These are phyloP conservation scores for Theocolax elegans DNA, from an alignment of 1,140 invertebrate genomes.

Conservation along the genomic window DNA sequence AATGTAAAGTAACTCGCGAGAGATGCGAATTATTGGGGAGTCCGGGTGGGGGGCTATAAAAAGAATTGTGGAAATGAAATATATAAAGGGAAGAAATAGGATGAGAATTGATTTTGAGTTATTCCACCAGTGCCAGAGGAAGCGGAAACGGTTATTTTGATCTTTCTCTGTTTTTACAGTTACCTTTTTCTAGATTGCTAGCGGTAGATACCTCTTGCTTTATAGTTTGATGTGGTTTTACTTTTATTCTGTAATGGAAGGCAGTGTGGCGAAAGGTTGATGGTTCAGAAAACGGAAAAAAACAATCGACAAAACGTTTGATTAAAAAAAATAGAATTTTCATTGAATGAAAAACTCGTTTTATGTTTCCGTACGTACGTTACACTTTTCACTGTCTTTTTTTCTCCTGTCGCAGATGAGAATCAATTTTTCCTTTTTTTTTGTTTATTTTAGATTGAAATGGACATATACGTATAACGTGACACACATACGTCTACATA, in stretches of 20 bases:
- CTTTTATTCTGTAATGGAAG: constrained; percentile 11
- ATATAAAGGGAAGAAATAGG: no score
- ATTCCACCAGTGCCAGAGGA: no score
- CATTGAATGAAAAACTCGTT: constrained; percentile 10
- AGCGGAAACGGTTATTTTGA: constrained; percentile 18
- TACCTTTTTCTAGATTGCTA: constrained; percentile 3
- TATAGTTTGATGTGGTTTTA: constrained; percentile 11
- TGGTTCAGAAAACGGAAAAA: constrained; percentile 23
- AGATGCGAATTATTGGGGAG: no score
- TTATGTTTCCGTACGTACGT: neutral
- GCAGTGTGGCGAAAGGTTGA: neutral
- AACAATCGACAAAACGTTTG: constrained; percentile 29
- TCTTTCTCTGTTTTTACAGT: constrained; percentile 2
- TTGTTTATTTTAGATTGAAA: constrained; percentile 9
- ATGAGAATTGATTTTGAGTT: no score
- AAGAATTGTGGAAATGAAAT: no score
- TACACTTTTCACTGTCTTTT: neutral
- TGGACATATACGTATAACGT: neutral
- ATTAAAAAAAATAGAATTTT: constrained; percentile 16
- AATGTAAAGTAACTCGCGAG: no score
- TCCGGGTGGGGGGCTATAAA: no score
- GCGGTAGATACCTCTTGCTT: neutral
- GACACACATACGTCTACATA: neutral
- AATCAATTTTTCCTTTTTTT: constrained; percentile 22
- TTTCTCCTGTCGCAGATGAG: neutral